These are phyloP conservation scores for Bergia sp. DNA, from an alignment of 92 coral and sea anemone genomes.

Conservation along the genomic window DNA sequence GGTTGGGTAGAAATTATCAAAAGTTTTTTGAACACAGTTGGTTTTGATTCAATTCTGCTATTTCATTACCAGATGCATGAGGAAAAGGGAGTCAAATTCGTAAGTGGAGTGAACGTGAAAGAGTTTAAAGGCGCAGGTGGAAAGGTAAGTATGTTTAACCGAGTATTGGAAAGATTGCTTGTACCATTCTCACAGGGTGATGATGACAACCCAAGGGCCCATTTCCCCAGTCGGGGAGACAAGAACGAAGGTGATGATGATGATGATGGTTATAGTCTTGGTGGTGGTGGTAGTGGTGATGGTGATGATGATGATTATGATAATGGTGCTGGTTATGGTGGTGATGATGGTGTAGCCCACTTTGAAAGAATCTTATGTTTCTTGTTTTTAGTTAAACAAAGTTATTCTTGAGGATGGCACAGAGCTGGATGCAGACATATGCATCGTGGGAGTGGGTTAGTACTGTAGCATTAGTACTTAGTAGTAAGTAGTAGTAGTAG, in stretches of 20 bases:
- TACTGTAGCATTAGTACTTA: too few species aligned
- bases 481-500: too few species aligned
- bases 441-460: slow-evolving; percentile 90
- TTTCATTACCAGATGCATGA: slow-evolving; percentile 69
- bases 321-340: neutral
- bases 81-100: slow-evolving; percentile 90
- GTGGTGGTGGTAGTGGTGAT: too few species aligned
- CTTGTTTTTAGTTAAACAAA: slow-evolving; percentile 57
- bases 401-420: slow-evolving; percentile 83
- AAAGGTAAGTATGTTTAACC: slow-evolving; percentile 55
- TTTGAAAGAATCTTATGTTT: neutral
- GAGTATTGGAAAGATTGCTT: neutral
- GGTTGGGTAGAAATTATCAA: neutral
- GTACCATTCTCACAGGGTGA: neutral
- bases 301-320: neutral
- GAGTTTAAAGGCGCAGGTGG: slow-evolving; percentile 90
- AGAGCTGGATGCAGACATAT: slow-evolving; percentile 87
- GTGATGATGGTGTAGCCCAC: neutral
- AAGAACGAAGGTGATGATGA: too few species aligned
- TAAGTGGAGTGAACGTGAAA: slow-evolving; percentile 77
- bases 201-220: too few species aligned
- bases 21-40: neutral
- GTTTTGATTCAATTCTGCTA: neutral
- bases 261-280: too few species aligned
- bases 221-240: too few species aligned